A percentile compares a stretch with the other conserved stretches of the same genome.
Conservation (phyloP, 2,888 invertebrate genomes). For the Theodoxus fluviatilis region DNA sequence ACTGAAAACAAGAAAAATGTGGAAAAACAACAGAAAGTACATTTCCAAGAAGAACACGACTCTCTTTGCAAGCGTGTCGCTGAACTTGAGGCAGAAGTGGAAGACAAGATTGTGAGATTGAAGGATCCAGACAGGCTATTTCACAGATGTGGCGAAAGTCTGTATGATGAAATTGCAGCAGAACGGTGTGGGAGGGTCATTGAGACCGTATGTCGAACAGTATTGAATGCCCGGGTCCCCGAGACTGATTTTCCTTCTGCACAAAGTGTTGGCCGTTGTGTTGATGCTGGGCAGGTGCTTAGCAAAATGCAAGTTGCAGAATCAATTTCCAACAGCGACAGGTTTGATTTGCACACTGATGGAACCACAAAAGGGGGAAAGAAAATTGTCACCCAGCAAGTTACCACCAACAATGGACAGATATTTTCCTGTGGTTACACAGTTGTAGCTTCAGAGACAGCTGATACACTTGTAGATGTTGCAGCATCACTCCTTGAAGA, state of each 20-base stretch:
- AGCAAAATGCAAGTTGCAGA: background rate
- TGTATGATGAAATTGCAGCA: constrained; percentile 1
- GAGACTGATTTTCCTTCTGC: background rate
- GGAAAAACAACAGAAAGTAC: too few relatives aligned
- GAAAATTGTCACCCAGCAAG: background rate
- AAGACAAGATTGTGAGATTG: background rate
- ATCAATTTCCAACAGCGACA: background rate
- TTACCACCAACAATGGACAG: background rate
- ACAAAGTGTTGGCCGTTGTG: background rate
- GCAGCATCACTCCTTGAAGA: background rate
- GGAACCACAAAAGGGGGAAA: background rate
- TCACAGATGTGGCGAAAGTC: background rate
- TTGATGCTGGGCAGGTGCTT: background rate
- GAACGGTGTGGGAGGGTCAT: constrained; percentile 3
- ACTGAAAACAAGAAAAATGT: too few relatives aligned
- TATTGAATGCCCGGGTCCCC: background rate
- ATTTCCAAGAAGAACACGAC: too few relatives aligned
- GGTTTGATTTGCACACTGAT: background rate
- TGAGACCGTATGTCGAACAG: background rate
- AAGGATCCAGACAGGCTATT: constrained; percentile 12
- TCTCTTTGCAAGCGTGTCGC: too few relatives aligned
- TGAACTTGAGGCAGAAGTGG: too few relatives aligned
- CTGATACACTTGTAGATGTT: background rate
- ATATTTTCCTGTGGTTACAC: background rate
- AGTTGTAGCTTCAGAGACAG: constrained; percentile 3